Base-by-base conservation (phyloP, 2,888 invertebrate species). In the Chironomus riparius region DNA sequence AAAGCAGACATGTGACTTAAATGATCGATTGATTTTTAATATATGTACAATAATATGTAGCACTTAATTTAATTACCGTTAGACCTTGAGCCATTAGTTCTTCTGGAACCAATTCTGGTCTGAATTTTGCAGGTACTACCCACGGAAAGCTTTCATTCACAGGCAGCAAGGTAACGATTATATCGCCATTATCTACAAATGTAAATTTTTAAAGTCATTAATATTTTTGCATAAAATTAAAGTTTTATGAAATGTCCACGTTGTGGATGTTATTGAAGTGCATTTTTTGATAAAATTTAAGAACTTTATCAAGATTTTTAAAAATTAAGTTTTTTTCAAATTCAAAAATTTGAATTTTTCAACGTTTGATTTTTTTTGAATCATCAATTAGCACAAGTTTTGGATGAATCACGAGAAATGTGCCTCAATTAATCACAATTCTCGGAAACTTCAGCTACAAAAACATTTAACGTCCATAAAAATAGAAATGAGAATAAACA, bases 91-190 rank as follows among this genome's bases (percentile, higher is more conserved):
- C 56, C 56, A 56, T 56, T 18, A 56, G 18, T 24, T 65, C 65
- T 24, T 24, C 65, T 12, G 65, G 21, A 13, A 65, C 65, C 5
- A 96, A 86, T 86, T 96, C 95, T 78, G 95, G 95, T 80, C 94
- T 89, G 85, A 96, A 96, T 81, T 89, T 90, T 77, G 96, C 95
- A 71, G 95, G 92, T 12, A 95, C 95, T 73, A 96, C 87, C 96
- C 96, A 96, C 76, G 95, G 94, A 89, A 93, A 93, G 82, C 88
- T 90, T 6, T 93, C 90, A 84, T 96, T 96, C 69, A 93, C 76
- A 79, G 96, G 96, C 79, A 95, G 85, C 76, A 96, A 85, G 47
- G 95, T 95, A 69, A 96, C 95, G 82, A 96, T 93, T 78, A 94
- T 91, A 85, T 96, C 95, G 77, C 96, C 96, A 87, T 96, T 96